Base-by-base conservation (phyloP, 1,140 invertebrate genomes). In the Globodera ellingtonae region DNA sequence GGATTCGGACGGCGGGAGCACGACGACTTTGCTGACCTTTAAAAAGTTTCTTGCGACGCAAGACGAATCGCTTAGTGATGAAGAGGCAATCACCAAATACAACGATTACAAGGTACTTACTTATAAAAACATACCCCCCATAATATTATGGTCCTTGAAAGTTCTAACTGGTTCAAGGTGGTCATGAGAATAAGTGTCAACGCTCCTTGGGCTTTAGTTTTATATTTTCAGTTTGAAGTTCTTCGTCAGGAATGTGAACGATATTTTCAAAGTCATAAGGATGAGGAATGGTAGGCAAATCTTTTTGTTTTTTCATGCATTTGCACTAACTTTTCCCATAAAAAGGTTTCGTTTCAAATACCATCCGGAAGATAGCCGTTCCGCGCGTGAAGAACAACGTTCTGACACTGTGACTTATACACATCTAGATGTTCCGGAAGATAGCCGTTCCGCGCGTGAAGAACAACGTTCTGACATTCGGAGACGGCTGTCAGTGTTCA, bases 281-380 rank as follows among this genome's bases (percentile, higher is more conserved):
- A 99, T 89, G 97, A 99, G 90, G 97, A 99, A 93, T 99, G 98
- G 98, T 99, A 92, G 92, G 10, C 9, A 13, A 13, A 44, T 35
- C 35, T 35, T 35, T 35, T 35, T 2, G 35, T 35, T 35, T 35
- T 35, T 35, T 35, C 24, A 56, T 77, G 13, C 10, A 81, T 24
- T 2, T 24, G 0, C 24, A 35, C 5, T 6, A 84, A 59, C 48
- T 79, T 80, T 67, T 18, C 46, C 52, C 59, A 46, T 59, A 67
- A 72, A n/a, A 90, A 99, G 97, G 97, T 99, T 99, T 92, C 96
- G 97, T 90, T 93, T 95, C 82, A 98, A 98, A 91, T 99, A 98
- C 90, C 96, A 98, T 91, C 97, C 97, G 6, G 96, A 98, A 91
- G 96, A 98, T 87, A 95, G 94, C 74, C 92, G 94, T 8, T 96